Evolutionary conservation across 2,888 invertebrate genomes (phyloP).

Genomic region (Acanthosoma haemorrhoidale): DNA sequence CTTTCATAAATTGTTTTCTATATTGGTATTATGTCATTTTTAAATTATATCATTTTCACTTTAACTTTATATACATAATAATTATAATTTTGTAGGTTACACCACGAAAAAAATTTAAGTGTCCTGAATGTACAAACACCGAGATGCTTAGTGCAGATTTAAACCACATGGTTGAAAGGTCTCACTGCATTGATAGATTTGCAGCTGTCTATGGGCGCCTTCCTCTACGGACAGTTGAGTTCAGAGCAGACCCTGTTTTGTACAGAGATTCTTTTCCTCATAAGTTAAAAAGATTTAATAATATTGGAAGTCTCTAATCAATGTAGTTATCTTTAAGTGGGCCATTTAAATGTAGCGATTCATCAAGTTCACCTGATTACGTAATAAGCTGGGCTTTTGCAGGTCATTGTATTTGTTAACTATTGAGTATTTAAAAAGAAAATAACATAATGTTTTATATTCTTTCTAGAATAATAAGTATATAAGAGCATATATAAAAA

Average conservation of each 20-base stretch:
- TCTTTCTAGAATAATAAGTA: no score
- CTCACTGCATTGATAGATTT: constrained; percentile 80
- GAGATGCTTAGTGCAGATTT: constrained; percentile 91
- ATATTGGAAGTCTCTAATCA: constrained; percentile 77
- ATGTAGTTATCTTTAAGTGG: no score
- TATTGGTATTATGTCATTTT: not conserved
- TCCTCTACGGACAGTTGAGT: constrained; percentile 84
- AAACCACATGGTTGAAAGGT: constrained; percentile 87
- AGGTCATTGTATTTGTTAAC: no score
- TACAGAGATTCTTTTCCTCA: constrained; percentile 81
- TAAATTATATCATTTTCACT: not conserved
- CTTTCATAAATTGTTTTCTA: no score
- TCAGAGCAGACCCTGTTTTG: constrained; percentile 89
- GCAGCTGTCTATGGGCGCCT: constrained; percentile 75
- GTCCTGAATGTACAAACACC: constrained; percentile 87
- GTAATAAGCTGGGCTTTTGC: no score
- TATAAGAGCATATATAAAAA: no score
- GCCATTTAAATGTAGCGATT: no score
- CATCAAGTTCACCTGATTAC: no score
- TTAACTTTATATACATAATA: not conserved
- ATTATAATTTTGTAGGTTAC: constrained; percentile 59
- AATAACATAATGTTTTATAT: no score
- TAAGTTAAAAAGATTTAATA: constrained; percentile 79
- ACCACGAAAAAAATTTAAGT: constrained; percentile 93
- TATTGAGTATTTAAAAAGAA: no score